Percentiles rank a stretch among this genome's conserved stretches.
phyloP scores from a whole-genome alignment of 2,797 vertebrate genomes.

The Mastacembelus armatus region DNA sequence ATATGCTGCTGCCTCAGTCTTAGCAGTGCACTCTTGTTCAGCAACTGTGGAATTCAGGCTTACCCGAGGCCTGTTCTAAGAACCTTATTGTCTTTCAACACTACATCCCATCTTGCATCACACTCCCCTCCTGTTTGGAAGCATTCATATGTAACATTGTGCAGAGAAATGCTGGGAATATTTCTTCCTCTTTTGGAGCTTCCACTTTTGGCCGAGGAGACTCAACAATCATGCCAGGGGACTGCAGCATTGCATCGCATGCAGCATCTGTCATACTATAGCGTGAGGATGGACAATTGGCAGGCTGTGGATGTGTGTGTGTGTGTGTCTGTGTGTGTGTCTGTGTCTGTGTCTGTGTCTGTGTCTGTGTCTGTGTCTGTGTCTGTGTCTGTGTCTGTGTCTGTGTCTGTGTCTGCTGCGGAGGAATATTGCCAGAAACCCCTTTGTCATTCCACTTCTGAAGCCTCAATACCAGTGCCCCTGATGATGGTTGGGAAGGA shows the following conservation, averaged over 20 bases:
- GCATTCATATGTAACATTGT: slow-evolving; percentile 18
- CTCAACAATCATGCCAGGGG: neutral
- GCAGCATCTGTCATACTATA: slow-evolving; percentile 32
- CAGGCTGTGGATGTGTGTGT: neutral
- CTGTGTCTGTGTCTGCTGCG: neutral
- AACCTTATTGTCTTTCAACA: slow-evolving; percentile 51
- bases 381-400: neutral
- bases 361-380: neutral
- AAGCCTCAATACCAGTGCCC: neutral
- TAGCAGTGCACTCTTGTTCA: neutral
- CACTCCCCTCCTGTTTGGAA: slow-evolving; percentile 5
- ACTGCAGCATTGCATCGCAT: neutral
- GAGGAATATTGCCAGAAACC: slow-evolving; percentile 3
- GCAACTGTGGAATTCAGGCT: slow-evolving; percentile 8
- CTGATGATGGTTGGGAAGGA: slow-evolving; percentile 2
- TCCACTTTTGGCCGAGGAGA: slow-evolving; percentile 10
- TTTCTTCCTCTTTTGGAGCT: slow-evolving; percentile 28
- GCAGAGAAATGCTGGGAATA: slow-evolving; percentile 39
- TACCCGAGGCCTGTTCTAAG: neutral
- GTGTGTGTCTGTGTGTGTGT: neutral
- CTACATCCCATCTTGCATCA: slow-evolving; percentile 28
- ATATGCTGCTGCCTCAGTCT: neutral
- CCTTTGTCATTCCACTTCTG: neutral
- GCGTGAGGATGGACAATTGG: slow-evolving; percentile 19
- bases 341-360: neutral